Conservation (phyloP, 2,888 invertebrate species). For the Oegoconia quadripuncta region DNA sequence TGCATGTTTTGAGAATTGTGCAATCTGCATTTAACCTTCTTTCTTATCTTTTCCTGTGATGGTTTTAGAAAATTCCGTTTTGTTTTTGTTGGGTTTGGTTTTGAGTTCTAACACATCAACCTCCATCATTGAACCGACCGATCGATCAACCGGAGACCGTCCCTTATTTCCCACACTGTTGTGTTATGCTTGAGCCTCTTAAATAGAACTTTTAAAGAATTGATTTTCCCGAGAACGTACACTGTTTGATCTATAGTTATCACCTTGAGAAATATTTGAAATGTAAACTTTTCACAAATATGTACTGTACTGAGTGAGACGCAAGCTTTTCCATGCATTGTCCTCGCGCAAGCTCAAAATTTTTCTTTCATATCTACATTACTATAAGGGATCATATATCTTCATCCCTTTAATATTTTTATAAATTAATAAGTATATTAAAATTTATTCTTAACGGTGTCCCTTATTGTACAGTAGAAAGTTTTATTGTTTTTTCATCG, state of each 20-base stretch:
- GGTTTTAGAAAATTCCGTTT: conserved; percentile 46
- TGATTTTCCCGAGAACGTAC: conserved; percentile 30
- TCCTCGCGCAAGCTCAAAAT: conserved; percentile 7
- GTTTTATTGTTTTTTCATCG: conserved; percentile 4
- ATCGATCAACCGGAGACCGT: conserved; percentile 47
- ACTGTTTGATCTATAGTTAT: not conserved
- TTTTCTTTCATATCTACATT: conserved; percentile 9
- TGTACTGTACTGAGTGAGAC: conserved; percentile 42
- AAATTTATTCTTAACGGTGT: not conserved
- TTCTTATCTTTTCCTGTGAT: conserved; percentile 42
- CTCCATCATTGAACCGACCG: conserved; percentile 59
- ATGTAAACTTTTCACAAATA: conserved; percentile 6
- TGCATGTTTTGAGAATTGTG: conserved; percentile 64
- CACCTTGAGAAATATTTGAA: conserved; percentile 6
- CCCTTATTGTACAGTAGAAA: conserved; percentile 10
- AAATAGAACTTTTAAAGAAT: conserved; percentile 60
- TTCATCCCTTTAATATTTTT: too few species aligned
- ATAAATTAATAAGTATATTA: too few species aligned
- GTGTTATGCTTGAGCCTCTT: conserved; percentile 45
- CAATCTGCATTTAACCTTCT: conserved; percentile 49
- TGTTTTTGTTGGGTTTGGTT: conserved; percentile 40
- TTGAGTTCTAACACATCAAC: conserved; percentile 50
- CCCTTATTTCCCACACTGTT: conserved; percentile 44
- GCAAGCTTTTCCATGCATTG: conserved; percentile 46
- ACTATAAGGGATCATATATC: conserved; percentile 12